phyloP scores from a whole-genome alignment of 2,888 invertebrate species.

The Hirtodrosophila histrioides region DNA sequence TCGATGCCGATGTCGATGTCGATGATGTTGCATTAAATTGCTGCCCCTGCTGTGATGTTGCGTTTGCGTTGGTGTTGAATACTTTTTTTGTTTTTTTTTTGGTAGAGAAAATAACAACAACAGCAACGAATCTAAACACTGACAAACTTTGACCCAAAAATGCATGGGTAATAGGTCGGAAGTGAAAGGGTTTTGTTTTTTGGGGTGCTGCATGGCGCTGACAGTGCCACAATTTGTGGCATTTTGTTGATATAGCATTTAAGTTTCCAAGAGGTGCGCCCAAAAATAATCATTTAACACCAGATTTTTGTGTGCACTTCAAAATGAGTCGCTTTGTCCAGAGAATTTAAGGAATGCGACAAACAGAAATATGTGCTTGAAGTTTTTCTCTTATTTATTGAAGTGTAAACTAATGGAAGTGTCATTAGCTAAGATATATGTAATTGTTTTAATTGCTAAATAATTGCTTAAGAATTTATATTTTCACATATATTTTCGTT shows the following conservation, averaged over 20 bases:
- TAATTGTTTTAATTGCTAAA: no score
- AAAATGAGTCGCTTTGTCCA: neutral
- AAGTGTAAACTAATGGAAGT: no score
- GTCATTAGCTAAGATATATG: no score
- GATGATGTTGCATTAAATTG: conserved; percentile 74
- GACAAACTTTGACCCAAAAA: conserved; percentile 71
- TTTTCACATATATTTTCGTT: no score
- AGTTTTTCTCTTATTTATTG: no score
- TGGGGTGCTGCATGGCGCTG: conserved; percentile 33
- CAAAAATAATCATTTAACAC: conserved; percentile 19
- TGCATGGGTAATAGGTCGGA: conserved; percentile 64
- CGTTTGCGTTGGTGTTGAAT: conserved; percentile 54
- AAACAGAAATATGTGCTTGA: neutral
- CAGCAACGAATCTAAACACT: conserved; percentile 24
- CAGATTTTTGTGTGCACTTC: neutral
- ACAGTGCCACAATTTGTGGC: conserved; percentile 47
- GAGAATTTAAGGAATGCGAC: neutral
- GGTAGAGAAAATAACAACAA: conserved; percentile 21
- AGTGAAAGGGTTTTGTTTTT: conserved; percentile 65
- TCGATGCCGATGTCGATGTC: conserved; percentile 35
- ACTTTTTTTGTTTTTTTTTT: conserved; percentile 1
- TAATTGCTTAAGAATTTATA: no score
- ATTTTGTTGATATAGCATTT: conserved; percentile 33
- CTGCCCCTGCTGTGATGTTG: conserved; percentile 51
- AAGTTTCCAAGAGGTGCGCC: conserved; percentile 35